These are phyloP conservation scores for Rana temporaria DNA, from an alignment of 2,113 vertebrate species.

Conservation along the genomic window DNA sequence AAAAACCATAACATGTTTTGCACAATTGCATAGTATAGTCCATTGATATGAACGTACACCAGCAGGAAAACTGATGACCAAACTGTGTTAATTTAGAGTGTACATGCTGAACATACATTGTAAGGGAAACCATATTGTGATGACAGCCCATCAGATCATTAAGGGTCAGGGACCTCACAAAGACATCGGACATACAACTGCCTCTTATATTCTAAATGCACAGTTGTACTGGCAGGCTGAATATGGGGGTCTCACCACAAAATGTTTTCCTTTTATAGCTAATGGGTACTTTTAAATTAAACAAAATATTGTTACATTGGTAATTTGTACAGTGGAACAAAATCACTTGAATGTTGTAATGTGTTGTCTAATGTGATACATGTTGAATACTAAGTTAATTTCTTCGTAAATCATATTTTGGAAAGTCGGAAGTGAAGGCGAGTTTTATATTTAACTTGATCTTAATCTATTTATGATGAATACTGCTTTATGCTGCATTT, in stretches of 20 bases:
- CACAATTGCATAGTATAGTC: background rate
- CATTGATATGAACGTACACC: background rate
- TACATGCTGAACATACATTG: too few relatives aligned
- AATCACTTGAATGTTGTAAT: constrained; percentile 9
- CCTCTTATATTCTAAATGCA: too few relatives aligned
- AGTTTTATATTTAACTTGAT: background rate
- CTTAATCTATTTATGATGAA: background rate
- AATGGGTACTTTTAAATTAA: too few relatives aligned
- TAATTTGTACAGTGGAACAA: background rate
- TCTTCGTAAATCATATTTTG: background rate
- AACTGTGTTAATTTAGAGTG: background rate
- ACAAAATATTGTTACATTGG: too few relatives aligned
- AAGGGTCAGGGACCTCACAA: too few relatives aligned
- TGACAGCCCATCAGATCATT: too few relatives aligned
- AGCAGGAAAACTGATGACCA: constrained; percentile 10
- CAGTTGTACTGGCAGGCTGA: too few relatives aligned
- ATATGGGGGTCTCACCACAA: too few relatives aligned
- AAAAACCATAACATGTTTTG: background rate
- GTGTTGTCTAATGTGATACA: background rate
- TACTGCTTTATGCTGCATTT: too few relatives aligned
- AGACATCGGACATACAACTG: too few relatives aligned
- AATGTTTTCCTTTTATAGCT: too few relatives aligned
- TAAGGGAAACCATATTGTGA: too few relatives aligned
- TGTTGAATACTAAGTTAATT: background rate
- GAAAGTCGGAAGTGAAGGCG: background rate